Base-by-base conservation (phyloP, 1,140 invertebrate genomes). In the Micrasema longulum region DNA sequence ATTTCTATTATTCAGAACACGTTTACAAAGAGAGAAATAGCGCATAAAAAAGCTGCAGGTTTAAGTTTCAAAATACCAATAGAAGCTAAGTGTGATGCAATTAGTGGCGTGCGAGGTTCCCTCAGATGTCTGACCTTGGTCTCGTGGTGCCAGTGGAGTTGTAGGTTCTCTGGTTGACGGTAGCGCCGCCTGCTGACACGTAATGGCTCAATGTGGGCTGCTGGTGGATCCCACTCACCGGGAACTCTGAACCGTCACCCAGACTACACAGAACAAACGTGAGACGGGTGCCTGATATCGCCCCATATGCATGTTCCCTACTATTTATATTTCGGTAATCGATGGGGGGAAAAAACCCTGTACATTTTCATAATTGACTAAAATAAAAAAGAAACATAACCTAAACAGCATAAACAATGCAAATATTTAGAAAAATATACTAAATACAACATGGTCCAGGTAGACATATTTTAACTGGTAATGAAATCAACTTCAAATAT, bases 131-230 rank as follows among this genome's bases (percentile, higher is more conserved):
- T 93, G 90, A 94, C 92, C 93, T 93, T 87, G 90, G 91, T 79
- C 89, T 89, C 78, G 93, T 95, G 83, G 89, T 92, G 82, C 93
- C 94, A 93, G 96, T 95, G 76, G 94, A 94, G 86, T 95, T 89
- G 89, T 96, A 96, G 78, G 87, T 88, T 86, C 88, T 89, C 14
- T 65, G 66, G 38, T 57, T 67, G 57, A 63, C 36, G 38, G 48
- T 38, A 31, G 22, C 26, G 23, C 35, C 41, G 11, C 60, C 67
- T 2, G 60, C 6, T 1, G 67, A 18, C 78, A 83, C 85, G 77
- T 83, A 80, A 77, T 83, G 83, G 22, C 77, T 80, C 78, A 83
- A 82, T 77, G 83, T 79, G 78, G 81, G 80, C 73, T 84, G 83
- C 80, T 91, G 88, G 79, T 90, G 90, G 80, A 91, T 90, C 75